phyloP scores from a whole-genome alignment of 2,888 invertebrate species.

The Boloria selene region DNA sequence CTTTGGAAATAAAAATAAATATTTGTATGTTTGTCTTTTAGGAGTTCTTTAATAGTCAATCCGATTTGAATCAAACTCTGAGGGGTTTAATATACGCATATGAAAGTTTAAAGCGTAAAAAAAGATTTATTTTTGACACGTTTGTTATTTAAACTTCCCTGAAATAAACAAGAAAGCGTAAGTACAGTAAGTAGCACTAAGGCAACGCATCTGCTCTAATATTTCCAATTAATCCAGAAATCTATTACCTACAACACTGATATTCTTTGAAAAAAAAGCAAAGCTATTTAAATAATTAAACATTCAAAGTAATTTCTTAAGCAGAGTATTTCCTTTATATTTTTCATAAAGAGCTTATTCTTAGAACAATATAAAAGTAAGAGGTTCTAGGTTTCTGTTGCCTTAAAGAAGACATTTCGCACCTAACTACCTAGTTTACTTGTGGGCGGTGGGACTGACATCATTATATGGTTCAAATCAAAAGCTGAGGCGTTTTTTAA shows the following conservation, averaged over 20 bases:
- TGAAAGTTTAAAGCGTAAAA: no score
- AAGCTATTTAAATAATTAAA: conserved; percentile 24
- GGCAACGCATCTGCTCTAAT: neutral
- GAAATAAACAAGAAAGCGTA: no score
- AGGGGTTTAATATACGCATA: no score
- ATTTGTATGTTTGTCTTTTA: no score
- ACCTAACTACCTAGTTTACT: conserved; percentile 51
- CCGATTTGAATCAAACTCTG: no score
- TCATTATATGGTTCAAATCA: conserved; percentile 45
- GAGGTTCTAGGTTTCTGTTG: conserved; percentile 56
- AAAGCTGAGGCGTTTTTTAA: conserved; percentile 22
- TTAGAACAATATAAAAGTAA: conserved; percentile 37
- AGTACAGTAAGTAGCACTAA: no score
- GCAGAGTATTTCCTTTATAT: conserved; percentile 4
- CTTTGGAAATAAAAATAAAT: no score
- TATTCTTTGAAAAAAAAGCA: conserved; percentile 27
- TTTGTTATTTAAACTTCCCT: no score
- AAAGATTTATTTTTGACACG: no score
- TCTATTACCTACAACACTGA: neutral
- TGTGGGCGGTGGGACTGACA: conserved; percentile 61
- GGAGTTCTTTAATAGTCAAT: no score
- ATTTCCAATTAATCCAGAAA: neutral
- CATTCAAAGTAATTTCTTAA: conserved; percentile 21
- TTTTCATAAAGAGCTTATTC: conserved; percentile 9
- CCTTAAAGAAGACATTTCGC: conserved; percentile 75